Conservation (phyloP, 1,140 invertebrate genomes). For the Drosophila lacertosa region DNA sequence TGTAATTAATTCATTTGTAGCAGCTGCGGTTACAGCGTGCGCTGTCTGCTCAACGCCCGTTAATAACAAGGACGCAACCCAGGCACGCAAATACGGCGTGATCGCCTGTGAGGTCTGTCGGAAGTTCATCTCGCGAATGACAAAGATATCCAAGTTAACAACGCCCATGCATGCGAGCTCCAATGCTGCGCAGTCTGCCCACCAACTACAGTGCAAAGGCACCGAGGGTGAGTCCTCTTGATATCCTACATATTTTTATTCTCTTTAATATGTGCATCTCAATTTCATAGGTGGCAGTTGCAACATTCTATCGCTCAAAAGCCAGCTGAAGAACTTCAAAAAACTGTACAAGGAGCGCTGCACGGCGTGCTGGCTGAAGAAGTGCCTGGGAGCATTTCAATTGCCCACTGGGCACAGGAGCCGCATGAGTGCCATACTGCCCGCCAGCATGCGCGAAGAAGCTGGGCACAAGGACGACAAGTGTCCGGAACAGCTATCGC, state of each 20-base stretch:
- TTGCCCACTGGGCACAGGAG: slow-evolving; percentile 88
- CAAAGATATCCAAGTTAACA: slow-evolving; percentile 70
- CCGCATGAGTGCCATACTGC: slow-evolving; percentile 87
- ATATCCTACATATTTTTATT: background rate
- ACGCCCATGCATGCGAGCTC: slow-evolving; percentile 27
- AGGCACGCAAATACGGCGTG: slow-evolving; percentile 93
- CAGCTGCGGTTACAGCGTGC: slow-evolving; percentile 45
- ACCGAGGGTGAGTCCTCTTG: slow-evolving; percentile 85
- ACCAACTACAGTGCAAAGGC: slow-evolving; percentile 87
- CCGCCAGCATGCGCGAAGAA: slow-evolving; percentile 79
- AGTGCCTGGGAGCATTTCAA: slow-evolving; percentile 91
- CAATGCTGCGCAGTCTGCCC: slow-evolving; percentile 60
- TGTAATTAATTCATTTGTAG: slow-evolving; percentile 6
- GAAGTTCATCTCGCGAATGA: slow-evolving; percentile 93
- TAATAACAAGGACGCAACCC: slow-evolving; percentile 90
- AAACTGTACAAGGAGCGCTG: slow-evolving; percentile 89
- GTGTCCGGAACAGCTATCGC: slow-evolving; percentile 52
- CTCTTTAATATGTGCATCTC: slow-evolving; percentile 29
- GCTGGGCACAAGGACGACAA: slow-evolving; percentile 52
- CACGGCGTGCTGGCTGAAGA: slow-evolving; percentile 94
- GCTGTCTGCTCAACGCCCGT: slow-evolving; percentile 91
- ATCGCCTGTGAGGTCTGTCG: slow-evolving; percentile 93
- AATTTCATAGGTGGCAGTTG: slow-evolving; percentile 85
- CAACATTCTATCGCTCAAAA: slow-evolving; percentile 89
- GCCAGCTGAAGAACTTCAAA: slow-evolving; percentile 89